phyloP scores from a whole-genome alignment of 2,888 invertebrate species.

The Anodontia alba region DNA sequence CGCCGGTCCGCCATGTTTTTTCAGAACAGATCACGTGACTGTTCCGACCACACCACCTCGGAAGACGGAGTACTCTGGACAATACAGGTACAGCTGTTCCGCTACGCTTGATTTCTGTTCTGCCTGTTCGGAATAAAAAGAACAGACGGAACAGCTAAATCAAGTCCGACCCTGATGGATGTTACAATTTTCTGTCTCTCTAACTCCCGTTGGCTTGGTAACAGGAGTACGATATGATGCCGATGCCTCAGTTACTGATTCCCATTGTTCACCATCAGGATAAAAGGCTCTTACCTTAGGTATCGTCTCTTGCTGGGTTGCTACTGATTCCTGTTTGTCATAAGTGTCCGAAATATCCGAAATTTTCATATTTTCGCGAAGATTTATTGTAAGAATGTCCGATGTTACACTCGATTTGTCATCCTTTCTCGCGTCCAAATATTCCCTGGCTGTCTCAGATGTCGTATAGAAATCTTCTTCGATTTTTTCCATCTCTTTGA shows the following conservation, averaged over 20 bases:
- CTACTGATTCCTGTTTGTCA: background rate
- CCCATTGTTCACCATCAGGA: background rate
- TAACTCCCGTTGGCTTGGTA: background rate
- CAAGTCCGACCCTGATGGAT: no score
- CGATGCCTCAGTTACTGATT: background rate
- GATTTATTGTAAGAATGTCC: conserved; percentile 2
- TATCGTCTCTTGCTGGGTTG: background rate
- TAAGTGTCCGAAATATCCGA: background rate
- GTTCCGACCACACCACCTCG: no score
- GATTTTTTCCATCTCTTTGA: background rate
- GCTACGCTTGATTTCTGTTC: no score
- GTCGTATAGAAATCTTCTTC: conserved; percentile 14
- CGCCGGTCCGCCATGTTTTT: no score
- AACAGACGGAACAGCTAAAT: no score
- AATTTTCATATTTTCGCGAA: background rate
- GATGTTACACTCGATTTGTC: conserved; percentile 17
- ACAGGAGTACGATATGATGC: background rate
- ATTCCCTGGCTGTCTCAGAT: conserved; percentile 7
- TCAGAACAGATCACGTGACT: no score
- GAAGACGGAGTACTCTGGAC: no score
- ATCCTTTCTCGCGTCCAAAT: conserved; percentile 3
- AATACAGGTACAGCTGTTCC: no score
- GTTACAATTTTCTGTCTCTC: background rate
- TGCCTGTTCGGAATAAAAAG: no score
- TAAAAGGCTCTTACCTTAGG: background rate